phyloP scores from a whole-genome alignment of 2,888 invertebrate genomes.

The Sarcophaga carnaria region DNA sequence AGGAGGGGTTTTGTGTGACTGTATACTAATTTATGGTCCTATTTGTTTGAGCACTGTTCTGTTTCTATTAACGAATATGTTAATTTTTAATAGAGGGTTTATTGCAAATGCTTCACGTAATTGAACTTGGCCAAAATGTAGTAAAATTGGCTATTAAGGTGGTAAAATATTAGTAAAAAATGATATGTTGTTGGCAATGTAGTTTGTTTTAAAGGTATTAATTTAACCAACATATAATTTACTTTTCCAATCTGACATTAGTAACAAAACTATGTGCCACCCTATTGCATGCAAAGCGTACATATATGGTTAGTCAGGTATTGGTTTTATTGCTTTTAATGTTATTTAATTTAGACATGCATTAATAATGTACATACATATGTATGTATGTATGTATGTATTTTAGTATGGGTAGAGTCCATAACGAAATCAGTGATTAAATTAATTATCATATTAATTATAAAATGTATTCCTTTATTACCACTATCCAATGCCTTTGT shows the following conservation, averaged over 20 bases:
- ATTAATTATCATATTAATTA: conserved; percentile 36
- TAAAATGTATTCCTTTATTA: background rate
- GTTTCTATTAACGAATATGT: conserved; percentile 5
- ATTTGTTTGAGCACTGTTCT: conserved; percentile 13
- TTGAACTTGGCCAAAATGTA: background rate
- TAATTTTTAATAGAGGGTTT: conserved; percentile 14
- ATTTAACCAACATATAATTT: background rate
- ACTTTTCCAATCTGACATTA: background rate
- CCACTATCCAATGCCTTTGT: no score
- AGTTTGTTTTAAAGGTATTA: background rate
- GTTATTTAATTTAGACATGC: conserved; percentile 16
- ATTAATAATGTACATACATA: background rate
- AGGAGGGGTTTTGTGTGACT: background rate
- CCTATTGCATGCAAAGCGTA: background rate
- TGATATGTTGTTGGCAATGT: no score
- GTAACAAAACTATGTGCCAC: background rate
- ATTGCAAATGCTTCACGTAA: conserved; percentile 9
- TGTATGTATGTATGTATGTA: background rate
- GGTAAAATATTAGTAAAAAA: background rate
- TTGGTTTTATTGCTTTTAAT: background rate
- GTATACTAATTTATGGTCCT: background rate
- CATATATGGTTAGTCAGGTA: background rate
- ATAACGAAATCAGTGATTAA: conserved; percentile 20
- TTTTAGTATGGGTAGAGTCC: background rate
- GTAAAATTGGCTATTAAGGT: no score